Base-by-base conservation (phyloP, 23 tunicate genomes). In the Trididemnum miniatum region DNA sequence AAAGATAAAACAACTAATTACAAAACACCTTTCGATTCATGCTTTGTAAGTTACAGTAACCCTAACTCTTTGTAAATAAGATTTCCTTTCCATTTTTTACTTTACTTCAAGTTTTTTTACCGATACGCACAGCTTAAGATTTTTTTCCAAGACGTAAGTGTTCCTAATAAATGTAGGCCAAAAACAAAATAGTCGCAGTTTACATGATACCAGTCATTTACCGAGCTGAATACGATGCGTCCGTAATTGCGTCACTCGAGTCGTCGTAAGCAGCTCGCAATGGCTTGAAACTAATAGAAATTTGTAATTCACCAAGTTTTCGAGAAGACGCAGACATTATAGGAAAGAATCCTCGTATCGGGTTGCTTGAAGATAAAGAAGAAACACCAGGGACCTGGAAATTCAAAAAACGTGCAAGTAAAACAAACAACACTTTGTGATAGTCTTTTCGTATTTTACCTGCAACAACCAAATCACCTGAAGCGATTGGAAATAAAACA, bases 251-350 rank as follows among this genome's bases (percentile, higher is more conserved):
- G 37, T 84, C 85, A 66, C 75, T 81, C 3, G 79, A 31, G 32
- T 82, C 83, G 40, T 92, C 91, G 57, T 83, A 92, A 28, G 92
- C 92, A 27, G 54, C 88, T 26, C 69, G 39, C 29, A 92, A 31
- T 39, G 91, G 66, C 51, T 87, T 87, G 38, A 92, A 83, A 74
- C 89, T 57, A 31, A 92, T 79, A 0, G 86, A 59, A 9, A 92
- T 79, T 37, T 92, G 82, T 0, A 92, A 39, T 63, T 92, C 97
- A 0, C 97, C 97, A 51, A 92, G 65, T 60, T 83, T 92, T 59
- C 97, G 52, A 1, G 97, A 92, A 0, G 91, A 83, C 31, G 91
- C 79, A 7, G 97, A 92, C 26, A 86, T 78, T 12, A 92, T 92
- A 0, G 97, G 92, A 71, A 92, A 92, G 39, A n/a, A 79, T 22